Evolutionary conservation across 2,888 invertebrate species (phyloP).

Genomic region (Drosophila phalerata): DNA sequence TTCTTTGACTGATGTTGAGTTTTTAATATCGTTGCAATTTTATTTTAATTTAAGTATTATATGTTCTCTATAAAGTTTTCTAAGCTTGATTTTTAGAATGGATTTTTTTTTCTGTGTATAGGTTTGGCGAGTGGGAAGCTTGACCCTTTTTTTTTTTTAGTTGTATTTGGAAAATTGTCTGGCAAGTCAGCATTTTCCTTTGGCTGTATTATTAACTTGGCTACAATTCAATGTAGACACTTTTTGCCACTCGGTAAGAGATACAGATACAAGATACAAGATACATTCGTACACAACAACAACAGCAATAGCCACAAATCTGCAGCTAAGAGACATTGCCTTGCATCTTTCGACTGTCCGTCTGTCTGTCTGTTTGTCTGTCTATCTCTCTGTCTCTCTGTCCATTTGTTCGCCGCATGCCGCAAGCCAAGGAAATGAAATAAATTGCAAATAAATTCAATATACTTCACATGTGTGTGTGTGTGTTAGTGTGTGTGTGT

Average conservation of each 20-base stretch:
- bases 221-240: conserved; percentile 30
- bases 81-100: too few relatives aligned
- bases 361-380: conserved; percentile 6
- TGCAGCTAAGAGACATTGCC: conserved; percentile 52
- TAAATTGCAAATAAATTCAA: conserved; percentile 79
- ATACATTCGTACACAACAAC: not conserved
- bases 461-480: conserved; percentile 46
- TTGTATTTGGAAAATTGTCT: conserved; percentile 35
- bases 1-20: too few relatives aligned
- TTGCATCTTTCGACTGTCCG: conserved; percentile 45
- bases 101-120: not conserved
- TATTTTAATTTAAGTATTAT: too few relatives aligned
- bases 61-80: too few relatives aligned
- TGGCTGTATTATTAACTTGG: conserved; percentile 28
- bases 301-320: conserved; percentile 31
- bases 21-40: too few relatives aligned
- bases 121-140: not conserved
- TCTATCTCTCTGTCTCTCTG: not conserved
- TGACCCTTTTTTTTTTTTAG: conserved; percentile 45
- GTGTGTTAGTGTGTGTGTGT: conserved; percentile 35
- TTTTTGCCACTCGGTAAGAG: conserved; percentile 25
- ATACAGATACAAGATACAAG: conserved; percentile 12
- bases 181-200: conserved; percentile 52
- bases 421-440: conserved; percentile 78
- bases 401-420: conserved; percentile 51